phyloP scores from a whole-genome alignment of 2,797 vertebrate species.

The Acropternis orthonyx region DNA sequence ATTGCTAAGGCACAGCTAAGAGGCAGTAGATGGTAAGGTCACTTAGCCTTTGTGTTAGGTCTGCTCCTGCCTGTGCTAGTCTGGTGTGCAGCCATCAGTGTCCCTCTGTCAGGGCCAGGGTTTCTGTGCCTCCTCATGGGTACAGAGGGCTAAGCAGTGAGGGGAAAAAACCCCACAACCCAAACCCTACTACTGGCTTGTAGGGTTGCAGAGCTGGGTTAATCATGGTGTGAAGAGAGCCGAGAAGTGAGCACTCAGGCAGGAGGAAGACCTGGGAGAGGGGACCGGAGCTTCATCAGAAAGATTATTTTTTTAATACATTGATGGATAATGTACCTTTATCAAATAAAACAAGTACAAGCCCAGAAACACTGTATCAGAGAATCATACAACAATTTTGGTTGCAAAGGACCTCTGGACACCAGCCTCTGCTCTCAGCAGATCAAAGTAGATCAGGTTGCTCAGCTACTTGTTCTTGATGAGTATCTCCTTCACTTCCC shows the following conservation, averaged over 20 bases:
- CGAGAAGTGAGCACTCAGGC: not conserved
- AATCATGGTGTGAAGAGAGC: not conserved
- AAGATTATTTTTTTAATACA: constrained; percentile 81
- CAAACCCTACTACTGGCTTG: not conserved
- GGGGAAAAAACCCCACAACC: not conserved
- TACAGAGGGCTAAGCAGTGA: not conserved
- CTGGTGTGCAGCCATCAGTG: not conserved
- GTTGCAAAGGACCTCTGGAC: not conserved
- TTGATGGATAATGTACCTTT: constrained; percentile 75
- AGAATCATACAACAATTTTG: not conserved
- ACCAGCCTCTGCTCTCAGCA: not conserved
- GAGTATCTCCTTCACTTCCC: not conserved
- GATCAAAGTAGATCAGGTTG: not conserved
- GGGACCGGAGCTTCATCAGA: constrained; percentile 49
- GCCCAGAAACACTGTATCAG: not conserved
- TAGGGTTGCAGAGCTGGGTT: not conserved
- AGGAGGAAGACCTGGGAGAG: not conserved
- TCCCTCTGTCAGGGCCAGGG: not conserved
- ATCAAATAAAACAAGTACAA: constrained; percentile 78
- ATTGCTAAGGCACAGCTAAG: not conserved
- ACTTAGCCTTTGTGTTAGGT: not conserved
- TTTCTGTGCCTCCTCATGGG: not conserved
- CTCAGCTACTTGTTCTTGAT: not conserved
- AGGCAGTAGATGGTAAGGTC: not conserved
- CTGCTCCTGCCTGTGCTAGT: not conserved